Base-by-base conservation (phyloP, 2,113 vertebrate genomes). In the Neogale vison region DNA sequence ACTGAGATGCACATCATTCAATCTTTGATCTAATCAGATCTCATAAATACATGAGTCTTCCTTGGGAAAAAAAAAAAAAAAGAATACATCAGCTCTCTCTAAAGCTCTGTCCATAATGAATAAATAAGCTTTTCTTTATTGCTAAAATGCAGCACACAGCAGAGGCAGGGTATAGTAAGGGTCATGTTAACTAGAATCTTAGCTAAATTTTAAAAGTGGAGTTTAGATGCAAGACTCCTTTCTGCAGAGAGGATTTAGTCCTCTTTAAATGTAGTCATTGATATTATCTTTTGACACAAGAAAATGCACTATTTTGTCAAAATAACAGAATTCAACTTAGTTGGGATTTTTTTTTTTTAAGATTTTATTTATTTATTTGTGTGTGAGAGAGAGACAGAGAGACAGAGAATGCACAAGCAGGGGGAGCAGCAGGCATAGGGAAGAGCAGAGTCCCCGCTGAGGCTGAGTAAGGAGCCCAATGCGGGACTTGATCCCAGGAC, bases 1-100 rank as follows among this genome's bases (percentile, higher is more conserved):
- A 95, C 87, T 81, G 92, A 95, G 90, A 97, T 95, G 86, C 57
- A 97, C 96, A 95, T 98, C 81, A 96, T 92, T 74, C 1, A 1
- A 81, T 84, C 36, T 65, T 13, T 8, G 8, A 97, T 98, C 92
- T 98, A 47, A 59, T 26, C 0, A n/a, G 96, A 96, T 96, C 65
- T 91, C 1, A 7, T 1, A 85, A 92, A 93, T 0, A 24, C 80
- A 97, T 3, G 50, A 83, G 86, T 67, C 59, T 90, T 95, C 86
- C 39, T 85, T 47, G 61, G 47, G 45, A 17, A 72, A 59, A 79
- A 96, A 6, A 17, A 72, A 82, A 96, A 6, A 55, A 88, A 80
- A 83, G 4, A 71, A 89, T 26, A 31, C 26, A 95, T 31, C 34
- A 84, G 59, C 88, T 87, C 8, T 88, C 39, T 80, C 52, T 82